Percentiles rank a stretch among this genome's conserved stretches.
Evolutionary conservation across 2,113 vertebrate genomes (phyloP).

Genomic region (Diglossa brunneiventris): DNA sequence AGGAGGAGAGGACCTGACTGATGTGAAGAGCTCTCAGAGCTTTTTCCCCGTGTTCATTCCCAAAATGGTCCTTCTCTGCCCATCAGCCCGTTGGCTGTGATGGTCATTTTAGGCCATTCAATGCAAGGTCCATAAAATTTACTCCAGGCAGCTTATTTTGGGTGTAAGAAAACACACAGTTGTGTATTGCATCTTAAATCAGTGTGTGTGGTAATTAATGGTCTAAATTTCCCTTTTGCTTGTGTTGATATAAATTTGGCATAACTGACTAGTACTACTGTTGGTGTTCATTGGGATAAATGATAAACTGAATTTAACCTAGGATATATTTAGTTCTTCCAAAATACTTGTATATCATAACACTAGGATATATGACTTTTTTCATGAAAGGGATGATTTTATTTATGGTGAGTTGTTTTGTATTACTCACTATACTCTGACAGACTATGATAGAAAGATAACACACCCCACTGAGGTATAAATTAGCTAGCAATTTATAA

Average conservation of each 20-base stretch:
- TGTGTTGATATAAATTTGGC: background rate
- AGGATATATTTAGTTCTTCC: background rate
- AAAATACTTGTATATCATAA: background rate
- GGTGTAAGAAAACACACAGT: background rate
- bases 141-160: background rate
- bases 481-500: conserved; percentile 20
- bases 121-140: background rate
- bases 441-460: background rate
- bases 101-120: background rate
- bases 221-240: background rate
- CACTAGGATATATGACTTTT: background rate
- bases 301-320: background rate
- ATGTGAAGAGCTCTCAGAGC: background rate
- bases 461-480: background rate
- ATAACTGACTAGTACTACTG: background rate
- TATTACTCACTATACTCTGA: background rate
- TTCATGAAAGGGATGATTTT: background rate
- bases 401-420: background rate
- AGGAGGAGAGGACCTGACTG: background rate
- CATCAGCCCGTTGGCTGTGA: background rate
- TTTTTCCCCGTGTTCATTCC: background rate
- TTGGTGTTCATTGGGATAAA: background rate
- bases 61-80: background rate
- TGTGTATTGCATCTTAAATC: background rate
- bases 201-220: background rate